These are phyloP conservation scores for Odobenus rosmarus DNA, from an alignment of 2,113 vertebrate genomes.

Conservation along the genomic window DNA sequence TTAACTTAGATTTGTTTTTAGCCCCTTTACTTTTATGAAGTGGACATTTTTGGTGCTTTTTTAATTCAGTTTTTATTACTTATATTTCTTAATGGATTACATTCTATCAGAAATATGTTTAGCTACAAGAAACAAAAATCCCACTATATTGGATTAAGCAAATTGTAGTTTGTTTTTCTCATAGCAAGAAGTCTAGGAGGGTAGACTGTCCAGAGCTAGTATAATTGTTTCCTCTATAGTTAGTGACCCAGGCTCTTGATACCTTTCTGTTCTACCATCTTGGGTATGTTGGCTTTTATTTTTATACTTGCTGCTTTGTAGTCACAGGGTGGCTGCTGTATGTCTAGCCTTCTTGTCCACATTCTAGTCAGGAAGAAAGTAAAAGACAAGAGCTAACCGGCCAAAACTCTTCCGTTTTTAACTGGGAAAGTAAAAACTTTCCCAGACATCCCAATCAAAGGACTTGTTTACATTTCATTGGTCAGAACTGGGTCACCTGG, in stretches of 20 bases:
- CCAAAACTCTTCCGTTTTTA: not conserved
- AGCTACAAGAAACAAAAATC: constrained; percentile 15
- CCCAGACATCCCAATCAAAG: not conserved
- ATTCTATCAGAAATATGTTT: not conserved
- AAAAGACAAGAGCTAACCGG: not conserved
- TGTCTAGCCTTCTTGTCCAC: not conserved
- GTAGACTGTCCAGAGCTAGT: not conserved
- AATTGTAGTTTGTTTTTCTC: constrained; percentile 7
- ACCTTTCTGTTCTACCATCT: not conserved
- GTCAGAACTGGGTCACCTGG: not conserved
- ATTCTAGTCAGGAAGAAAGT: not conserved
- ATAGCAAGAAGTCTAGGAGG: not conserved
- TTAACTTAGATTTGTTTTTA: not conserved
- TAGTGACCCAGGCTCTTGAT: not conserved
- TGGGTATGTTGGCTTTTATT: not conserved
- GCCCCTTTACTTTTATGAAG: not conserved
- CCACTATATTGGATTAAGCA: not conserved
- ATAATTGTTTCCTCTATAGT: not conserved
- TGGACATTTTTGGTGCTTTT: not conserved
- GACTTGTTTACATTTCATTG: not conserved
- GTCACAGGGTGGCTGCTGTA: not conserved
- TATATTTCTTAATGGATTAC: not conserved
- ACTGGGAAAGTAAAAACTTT: constrained; percentile 30
- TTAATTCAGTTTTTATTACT: constrained; percentile 26
- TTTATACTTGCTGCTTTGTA: not conserved